phyloP scores from a whole-genome alignment of 1,140 invertebrate species.

The Drepana arcuata region DNA sequence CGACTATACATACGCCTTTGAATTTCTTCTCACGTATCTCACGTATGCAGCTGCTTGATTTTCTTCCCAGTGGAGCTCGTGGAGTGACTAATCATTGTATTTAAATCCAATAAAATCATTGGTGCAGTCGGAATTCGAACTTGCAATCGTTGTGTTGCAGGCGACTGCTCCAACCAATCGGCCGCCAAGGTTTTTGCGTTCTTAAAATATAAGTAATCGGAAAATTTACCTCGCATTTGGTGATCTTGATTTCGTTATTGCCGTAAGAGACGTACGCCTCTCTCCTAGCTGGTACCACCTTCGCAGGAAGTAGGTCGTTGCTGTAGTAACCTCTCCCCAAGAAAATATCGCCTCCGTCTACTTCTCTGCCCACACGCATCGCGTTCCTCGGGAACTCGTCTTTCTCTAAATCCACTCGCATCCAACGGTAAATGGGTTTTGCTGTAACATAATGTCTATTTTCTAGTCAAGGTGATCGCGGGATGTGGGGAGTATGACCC shows the following conservation, averaged over 20 bases:
- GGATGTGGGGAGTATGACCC: no score
- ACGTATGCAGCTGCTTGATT: no score
- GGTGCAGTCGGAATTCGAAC: neutral
- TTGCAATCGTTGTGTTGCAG: neutral
- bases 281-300: slow-evolving; percentile 79
- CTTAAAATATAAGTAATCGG: no score
- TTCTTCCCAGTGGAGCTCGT: neutral
- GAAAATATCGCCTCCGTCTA: slow-evolving; percentile 79
- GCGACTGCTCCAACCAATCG: no score
- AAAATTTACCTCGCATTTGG: slow-evolving; percentile 75
- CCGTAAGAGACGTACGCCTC: slow-evolving; percentile 77
- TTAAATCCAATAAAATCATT: neutral
- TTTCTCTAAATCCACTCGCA: slow-evolving; percentile 57
- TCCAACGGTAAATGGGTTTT: slow-evolving; percentile 56
- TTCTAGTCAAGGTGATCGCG: no score
- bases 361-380: slow-evolving; percentile 79
- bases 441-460: neutral
- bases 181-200: no score
- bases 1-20: no score
- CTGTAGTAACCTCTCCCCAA: slow-evolving; percentile 81
- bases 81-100: no score
- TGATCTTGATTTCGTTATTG: slow-evolving; percentile 76
- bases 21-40: no score
- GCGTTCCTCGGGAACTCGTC: slow-evolving; percentile 69
- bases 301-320: slow-evolving; percentile 83